These are phyloP conservation scores for Heliocidaris erythrogramma DNA, from an alignment of 35 echinoderm and acorn worm genomes.

Conservation along the genomic window DNA sequence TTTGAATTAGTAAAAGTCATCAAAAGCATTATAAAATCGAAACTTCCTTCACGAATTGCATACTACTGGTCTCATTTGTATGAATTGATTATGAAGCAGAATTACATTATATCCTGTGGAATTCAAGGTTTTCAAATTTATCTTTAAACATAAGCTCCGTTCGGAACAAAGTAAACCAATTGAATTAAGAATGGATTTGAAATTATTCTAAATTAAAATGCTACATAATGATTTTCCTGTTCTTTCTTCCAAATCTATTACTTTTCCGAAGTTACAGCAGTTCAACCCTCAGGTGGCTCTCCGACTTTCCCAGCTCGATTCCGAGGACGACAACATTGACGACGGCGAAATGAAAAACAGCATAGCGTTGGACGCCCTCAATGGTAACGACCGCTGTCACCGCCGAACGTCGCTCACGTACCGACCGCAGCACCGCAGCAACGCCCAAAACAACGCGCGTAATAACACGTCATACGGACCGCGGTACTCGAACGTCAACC, in stretches of 20 bases:
- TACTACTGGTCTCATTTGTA: too few species aligned
- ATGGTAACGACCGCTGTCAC: slow-evolving; percentile 48
- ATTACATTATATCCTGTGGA: too few species aligned
- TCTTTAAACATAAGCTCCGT: too few species aligned
- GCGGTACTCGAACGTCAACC: slow-evolving; percentile 1
- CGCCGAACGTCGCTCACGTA: slow-evolving; percentile 47
- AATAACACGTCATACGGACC: slow-evolving; percentile 20
- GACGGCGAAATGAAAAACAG: slow-evolving; percentile 43
- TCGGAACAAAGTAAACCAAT: too few species aligned
- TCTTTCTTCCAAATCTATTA: not conserved
- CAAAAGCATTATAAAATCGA: too few species aligned
- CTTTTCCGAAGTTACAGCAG: slow-evolving; percentile 56
- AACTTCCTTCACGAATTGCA: too few species aligned
- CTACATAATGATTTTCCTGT: not conserved
- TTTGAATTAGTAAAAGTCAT: too few species aligned
- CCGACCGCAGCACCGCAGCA: slow-evolving; percentile 13
- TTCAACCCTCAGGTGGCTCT: slow-evolving; percentile 76
- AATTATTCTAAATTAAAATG: too few species aligned
- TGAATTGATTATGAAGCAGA: too few species aligned
- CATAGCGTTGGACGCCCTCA: slow-evolving; percentile 59
- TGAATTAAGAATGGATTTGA: too few species aligned
- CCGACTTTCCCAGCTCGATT: slow-evolving; percentile 69
- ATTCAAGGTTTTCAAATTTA: too few species aligned
- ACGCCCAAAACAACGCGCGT: not conserved
- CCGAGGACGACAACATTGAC: slow-evolving; percentile 57